Percentiles rank a stretch among this genome's conserved stretches.
Conservation (phyloP, 2,888 invertebrate genomes). For the Phragmatobia fuliginosa region DNA sequence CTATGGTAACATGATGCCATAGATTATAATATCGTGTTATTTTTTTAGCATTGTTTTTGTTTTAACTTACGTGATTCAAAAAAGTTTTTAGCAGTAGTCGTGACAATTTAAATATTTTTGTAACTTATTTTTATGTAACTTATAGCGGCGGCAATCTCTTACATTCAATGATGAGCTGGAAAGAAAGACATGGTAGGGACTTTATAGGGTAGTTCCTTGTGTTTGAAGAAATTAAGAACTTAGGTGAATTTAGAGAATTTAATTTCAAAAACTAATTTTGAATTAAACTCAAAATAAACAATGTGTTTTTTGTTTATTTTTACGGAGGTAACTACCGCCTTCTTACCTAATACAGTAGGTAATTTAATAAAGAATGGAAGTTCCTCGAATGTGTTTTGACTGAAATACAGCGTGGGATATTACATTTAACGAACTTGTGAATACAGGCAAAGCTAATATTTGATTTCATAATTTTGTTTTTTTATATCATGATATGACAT, state of each 20-base stretch:
- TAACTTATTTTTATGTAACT: too few species aligned
- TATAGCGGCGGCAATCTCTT: too few species aligned
- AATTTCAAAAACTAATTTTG: too few species aligned
- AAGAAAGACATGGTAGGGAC: too few species aligned
- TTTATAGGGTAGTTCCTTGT: too few species aligned
- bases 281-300: background rate
- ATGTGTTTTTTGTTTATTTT: background rate
- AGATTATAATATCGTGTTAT: background rate
- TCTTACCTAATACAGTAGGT: background rate
- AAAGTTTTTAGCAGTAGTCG: too few species aligned
- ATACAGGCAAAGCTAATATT: background rate
- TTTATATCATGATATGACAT: background rate
- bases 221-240: too few species aligned
- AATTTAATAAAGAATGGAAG: background rate
- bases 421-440: background rate
- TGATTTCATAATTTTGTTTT: background rate
- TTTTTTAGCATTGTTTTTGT: background rate
- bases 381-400: background rate
- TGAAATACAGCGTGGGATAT: background rate
- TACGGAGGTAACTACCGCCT: background rate
- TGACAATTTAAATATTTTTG: too few species aligned
- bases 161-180: too few species aligned
- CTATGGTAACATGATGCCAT: background rate
- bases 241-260: too few species aligned
- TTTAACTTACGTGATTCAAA: background rate